phyloP scores from a whole-genome alignment of 1,140 invertebrate genomes.

The Hypsibius dujardini region DNA sequence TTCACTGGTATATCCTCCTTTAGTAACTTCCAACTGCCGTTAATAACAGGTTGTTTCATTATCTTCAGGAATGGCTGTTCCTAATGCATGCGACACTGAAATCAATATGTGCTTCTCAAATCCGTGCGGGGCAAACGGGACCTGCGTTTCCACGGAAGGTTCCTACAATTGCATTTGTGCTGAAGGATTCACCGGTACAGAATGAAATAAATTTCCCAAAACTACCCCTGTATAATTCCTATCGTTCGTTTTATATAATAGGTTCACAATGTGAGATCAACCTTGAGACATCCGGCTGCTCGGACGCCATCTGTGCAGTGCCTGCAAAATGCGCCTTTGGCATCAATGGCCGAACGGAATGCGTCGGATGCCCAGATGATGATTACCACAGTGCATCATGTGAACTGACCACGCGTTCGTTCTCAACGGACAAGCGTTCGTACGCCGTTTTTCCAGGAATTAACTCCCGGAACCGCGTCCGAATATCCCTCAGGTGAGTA shows the following conservation, averaged over 20 bases:
- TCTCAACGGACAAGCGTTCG: not conserved
- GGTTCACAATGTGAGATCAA: conserved; percentile 66
- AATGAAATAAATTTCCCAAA: conserved; percentile 69
- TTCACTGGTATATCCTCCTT: too few species aligned
- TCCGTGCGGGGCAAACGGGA: too few species aligned
- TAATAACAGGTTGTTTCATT: too few species aligned
- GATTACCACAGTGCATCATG: not conserved
- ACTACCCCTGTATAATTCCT: conserved; percentile 23
- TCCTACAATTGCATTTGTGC: too few species aligned
- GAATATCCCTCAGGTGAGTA: not conserved
- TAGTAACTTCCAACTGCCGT: too few species aligned
- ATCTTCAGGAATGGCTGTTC: too few species aligned
- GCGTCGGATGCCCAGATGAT: not conserved
- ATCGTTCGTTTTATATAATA: conserved; percentile 33
- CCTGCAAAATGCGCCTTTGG: conserved; percentile 26
- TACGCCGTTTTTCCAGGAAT: not conserved
- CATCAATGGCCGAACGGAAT: conserved; percentile 16
- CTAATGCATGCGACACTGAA: too few species aligned
- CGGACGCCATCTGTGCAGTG: conserved; percentile 33
- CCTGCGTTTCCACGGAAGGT: too few species aligned
- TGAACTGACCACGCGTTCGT: conserved; percentile 4
- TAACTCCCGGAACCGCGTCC: not conserved
- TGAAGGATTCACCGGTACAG: too few species aligned
- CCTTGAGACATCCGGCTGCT: conserved; percentile 45
- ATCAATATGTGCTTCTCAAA: too few species aligned